Evolutionary conservation across 1,140 invertebrate species (phyloP).

Genomic region (Trichogramma pretiosum): DNA sequence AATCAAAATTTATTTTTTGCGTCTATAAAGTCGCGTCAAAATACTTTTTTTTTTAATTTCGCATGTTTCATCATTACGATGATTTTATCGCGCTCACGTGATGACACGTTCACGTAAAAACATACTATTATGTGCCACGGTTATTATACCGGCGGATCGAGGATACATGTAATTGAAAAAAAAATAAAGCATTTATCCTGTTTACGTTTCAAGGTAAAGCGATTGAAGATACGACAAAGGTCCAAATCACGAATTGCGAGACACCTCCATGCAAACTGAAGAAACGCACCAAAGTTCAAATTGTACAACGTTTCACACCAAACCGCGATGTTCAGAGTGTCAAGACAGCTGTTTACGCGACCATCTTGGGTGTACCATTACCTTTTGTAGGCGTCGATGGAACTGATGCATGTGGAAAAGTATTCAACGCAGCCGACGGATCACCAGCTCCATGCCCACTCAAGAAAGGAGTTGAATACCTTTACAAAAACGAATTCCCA

Average conservation of each 20-base stretch:
- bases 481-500: constrained; percentile 61
- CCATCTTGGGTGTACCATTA: constrained; percentile 51
- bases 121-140: too few species aligned
- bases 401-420: constrained; percentile 55
- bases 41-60: too few species aligned
- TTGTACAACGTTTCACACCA: constrained; percentile 52
- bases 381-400: constrained; percentile 70
- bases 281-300: constrained; percentile 47
- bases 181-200: too few species aligned
- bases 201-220: constrained; percentile 12
- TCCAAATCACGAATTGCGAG: constrained; percentile 52
- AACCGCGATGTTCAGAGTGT: constrained; percentile 42
- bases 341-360: constrained; percentile 51
- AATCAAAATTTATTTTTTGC: too few species aligned
- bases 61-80: too few species aligned
- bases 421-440: constrained; percentile 48
- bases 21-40: too few species aligned
- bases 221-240: constrained; percentile 26
- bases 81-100: too few species aligned
- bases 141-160: too few species aligned
- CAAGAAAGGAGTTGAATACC: constrained; percentile 53
- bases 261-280: constrained; percentile 55
- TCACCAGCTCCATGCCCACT: constrained; percentile 56
- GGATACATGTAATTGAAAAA: too few species aligned
- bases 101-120: too few species aligned